A percentile compares a stretch with the other conserved stretches of the same genome.
Conservation (phyloP, 2,797 vertebrate genomes). For the Odontamblyopus lacepedii region DNA sequence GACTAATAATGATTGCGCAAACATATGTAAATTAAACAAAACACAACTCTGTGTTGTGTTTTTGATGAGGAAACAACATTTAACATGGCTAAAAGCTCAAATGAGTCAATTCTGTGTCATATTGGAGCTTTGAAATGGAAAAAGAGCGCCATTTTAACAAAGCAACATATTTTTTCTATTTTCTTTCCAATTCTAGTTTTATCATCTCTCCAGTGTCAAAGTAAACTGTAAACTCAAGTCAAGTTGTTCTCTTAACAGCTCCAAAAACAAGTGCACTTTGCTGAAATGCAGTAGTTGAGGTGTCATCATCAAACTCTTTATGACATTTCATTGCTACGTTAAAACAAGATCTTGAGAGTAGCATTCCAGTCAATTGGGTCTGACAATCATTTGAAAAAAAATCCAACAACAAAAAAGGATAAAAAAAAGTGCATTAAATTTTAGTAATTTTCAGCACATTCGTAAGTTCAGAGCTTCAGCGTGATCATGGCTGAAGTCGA, state of each 20-base stretch:
- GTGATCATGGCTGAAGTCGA: background rate
- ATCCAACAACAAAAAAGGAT: background rate
- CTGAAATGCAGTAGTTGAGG: conserved; percentile 3
- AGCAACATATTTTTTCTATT: background rate
- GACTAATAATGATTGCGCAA: no score
- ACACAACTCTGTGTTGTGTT: no score
- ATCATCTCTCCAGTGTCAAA: background rate
- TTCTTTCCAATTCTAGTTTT: background rate
- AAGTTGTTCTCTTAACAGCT: conserved; percentile 7
- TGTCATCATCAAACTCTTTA: conserved; percentile 8
- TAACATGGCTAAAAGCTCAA: no score
- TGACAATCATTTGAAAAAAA: background rate
- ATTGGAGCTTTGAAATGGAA: background rate
- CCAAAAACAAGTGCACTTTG: conserved; percentile 5
- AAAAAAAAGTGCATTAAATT: no score
- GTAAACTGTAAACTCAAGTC: conserved; percentile 1
- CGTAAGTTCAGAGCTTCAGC: background rate
- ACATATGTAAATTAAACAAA: no score
- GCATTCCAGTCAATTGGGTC: background rate
- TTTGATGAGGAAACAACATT: no score
- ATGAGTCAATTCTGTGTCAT: no score
- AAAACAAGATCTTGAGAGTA: background rate
- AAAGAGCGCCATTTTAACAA: background rate
- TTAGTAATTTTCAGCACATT: background rate
- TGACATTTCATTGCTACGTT: background rate